Percentiles rank a stretch among this genome's conserved stretches.
phyloP scores from a whole-genome alignment of 2,113 vertebrate species.

The Misgurnus anguillicaudatus region DNA sequence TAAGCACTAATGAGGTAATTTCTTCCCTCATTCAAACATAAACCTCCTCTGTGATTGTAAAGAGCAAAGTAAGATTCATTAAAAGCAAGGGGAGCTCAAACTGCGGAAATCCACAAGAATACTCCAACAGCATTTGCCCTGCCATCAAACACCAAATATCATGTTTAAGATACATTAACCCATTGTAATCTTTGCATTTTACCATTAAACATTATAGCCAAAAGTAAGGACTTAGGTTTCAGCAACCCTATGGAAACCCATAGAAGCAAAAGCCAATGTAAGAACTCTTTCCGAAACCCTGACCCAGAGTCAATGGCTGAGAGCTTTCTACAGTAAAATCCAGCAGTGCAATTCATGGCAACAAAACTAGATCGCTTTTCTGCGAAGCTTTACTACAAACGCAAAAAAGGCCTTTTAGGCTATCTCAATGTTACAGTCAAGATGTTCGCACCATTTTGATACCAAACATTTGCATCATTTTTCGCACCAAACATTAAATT shows the following conservation, averaged over 20 bases:
- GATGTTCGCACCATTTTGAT: too few species aligned
- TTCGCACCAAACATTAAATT: too few species aligned
- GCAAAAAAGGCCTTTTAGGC: too few species aligned
- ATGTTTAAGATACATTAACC: neutral
- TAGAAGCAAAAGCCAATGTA: slow-evolving; percentile 6
- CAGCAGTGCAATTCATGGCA: neutral
- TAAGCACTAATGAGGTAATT: slow-evolving; percentile 34
- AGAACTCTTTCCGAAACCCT: slow-evolving; percentile 4
- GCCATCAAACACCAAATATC: slow-evolving; percentile 14
- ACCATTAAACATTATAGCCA: neutral
- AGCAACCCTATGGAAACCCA: slow-evolving; percentile 18
- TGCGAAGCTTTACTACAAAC: neutral
- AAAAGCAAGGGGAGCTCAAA: slow-evolving; percentile 38
- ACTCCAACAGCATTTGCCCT: slow-evolving; percentile 38
- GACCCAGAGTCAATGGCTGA: slow-evolving; percentile 5
- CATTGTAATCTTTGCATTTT: neutral
- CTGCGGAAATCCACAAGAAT: neutral
- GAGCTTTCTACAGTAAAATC: neutral
- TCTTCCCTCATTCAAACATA: slow-evolving; percentile 39
- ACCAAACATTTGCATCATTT: too few species aligned
- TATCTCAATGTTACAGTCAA: too few species aligned
- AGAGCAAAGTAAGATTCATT: slow-evolving; percentile 49
- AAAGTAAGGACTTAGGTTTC: neutral
- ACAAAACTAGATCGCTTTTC: neutral
- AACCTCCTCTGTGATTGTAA: slow-evolving; percentile 25